These are phyloP conservation scores for Oplegnathus fasciatus DNA, from an alignment of 2,113 vertebrate species.

Conservation along the genomic window DNA sequence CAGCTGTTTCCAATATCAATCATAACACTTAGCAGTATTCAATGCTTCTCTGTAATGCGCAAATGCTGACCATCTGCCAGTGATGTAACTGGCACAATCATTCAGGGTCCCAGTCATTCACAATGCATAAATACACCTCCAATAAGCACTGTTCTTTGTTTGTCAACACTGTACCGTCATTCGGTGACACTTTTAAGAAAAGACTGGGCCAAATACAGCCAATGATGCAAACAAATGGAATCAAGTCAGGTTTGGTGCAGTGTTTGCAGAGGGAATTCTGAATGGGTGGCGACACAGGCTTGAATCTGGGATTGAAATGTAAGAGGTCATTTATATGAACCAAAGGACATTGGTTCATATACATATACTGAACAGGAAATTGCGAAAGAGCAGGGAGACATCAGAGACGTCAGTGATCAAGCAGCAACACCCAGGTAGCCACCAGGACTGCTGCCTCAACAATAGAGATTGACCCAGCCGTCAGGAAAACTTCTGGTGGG, in stretches of 20 bases:
- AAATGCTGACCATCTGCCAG: neutral
- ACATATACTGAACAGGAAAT: neutral
- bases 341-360: neutral
- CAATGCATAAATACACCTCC: neutral
- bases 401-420: neutral
- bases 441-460: neutral
- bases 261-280: neutral
- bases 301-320: neutral
- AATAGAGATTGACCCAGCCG: neutral
- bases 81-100: neutral
- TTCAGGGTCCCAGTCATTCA: neutral
- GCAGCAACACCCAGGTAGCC: conserved; percentile 5
- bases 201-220: neutral
- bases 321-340: neutral
- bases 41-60: neutral
- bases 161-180: neutral
- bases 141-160: neutral
- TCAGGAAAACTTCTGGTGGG: neutral
- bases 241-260: neutral
- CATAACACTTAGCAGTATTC: neutral
- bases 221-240: neutral
- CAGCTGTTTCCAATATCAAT: neutral
- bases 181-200: neutral
- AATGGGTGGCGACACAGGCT: neutral
- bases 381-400: neutral